Conservation (phyloP, 2,888 invertebrate species). For the Matsumyia berberina region DNA sequence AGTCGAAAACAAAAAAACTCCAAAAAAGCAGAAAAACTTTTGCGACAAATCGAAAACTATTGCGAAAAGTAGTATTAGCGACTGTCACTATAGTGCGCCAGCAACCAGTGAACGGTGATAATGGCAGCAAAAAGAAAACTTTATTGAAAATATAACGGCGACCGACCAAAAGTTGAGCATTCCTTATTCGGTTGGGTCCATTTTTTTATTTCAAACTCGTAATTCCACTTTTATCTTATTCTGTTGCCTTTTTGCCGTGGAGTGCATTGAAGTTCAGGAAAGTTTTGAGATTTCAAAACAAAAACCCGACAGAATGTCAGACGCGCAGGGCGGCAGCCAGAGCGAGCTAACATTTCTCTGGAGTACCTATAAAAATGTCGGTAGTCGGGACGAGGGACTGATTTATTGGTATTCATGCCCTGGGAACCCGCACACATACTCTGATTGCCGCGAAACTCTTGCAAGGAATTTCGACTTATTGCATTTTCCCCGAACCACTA, state of each 20-base stretch:
- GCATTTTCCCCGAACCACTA: not conserved
- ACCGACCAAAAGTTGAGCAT: constrained; percentile 34
- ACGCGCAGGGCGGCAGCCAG: constrained; percentile 1
- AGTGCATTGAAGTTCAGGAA: constrained; percentile 43
- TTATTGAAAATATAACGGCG: constrained; percentile 52
- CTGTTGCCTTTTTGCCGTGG: constrained; percentile 18
- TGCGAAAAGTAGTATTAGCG: constrained; percentile 36
- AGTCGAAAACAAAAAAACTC: constrained; percentile 39
- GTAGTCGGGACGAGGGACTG: constrained; percentile 35
- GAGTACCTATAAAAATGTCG: constrained; percentile 17
- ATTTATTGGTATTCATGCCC: constrained; percentile 54
- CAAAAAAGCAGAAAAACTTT: too few relatives aligned
- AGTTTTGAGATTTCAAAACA: constrained; percentile 50
- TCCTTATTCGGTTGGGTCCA: constrained; percentile 17
- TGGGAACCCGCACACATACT: constrained; percentile 6
- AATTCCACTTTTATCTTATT: constrained; percentile 44
- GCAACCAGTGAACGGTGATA: constrained; percentile 23
- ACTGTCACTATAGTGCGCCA: constrained; percentile 7
- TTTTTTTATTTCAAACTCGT: not conserved
- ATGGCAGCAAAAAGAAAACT: constrained; percentile 23
- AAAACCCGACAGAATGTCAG: constrained; percentile 41
- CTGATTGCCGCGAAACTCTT: constrained; percentile 20
- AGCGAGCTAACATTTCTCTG: too few relatives aligned
- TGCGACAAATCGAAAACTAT: constrained; percentile 39
- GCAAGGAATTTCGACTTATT: constrained; percentile 37